Base-by-base conservation (phyloP, 1,140 invertebrate genomes). In the Atopsyche davidsoni region DNA sequence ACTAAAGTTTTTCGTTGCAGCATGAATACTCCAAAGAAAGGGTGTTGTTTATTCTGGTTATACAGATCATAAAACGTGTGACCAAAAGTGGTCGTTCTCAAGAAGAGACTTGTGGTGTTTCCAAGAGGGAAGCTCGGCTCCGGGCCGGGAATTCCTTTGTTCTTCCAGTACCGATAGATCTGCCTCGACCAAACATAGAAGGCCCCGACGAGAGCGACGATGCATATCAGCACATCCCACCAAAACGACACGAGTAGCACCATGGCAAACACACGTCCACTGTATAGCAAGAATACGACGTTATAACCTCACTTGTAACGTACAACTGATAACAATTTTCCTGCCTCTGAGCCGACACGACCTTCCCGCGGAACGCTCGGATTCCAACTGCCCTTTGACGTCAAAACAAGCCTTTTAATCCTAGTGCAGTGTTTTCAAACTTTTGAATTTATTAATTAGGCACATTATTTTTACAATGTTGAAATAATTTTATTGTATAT, bases 141-240 rank as follows among this genome's bases (percentile, higher is more conserved):
- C 0, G 73, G 58, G 10, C 67, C 64, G 2, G 64, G 66, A 0
- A 78, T 56, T 2, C 68, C 65, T 42, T 62, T 60, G 2, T 53
- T 60, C 25, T 61, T 54, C 72, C 73, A 78, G 40, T 57, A 57
- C 31, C 16, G 10, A n/a, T 16, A 24, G 7, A n/a, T 31, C 25
- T 9, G 25, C 25, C 25, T 7, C 7, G 7, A 7, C 17, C 35
- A 38, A 16, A 10, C 35, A 38, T 38, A 7, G 6, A 38, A n/a
- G n/a, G 25, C 7, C 25, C 13, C 25, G 25, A 9, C 25, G 7
- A 31, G 7, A 7, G 7, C 25, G 7, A n/a, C 13, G 7, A 9
- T 31, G 25, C 13, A 9, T 31, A n/a, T 31, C 7, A 7, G 25
- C 7, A 9, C 7, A n/a, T 9, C 13, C 13, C 13, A 9, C 13